These are phyloP conservation scores for Halichondria panicea DNA, from an alignment of 37 sponge, comb jelly and placozoan genomes.

Conservation along the genomic window DNA sequence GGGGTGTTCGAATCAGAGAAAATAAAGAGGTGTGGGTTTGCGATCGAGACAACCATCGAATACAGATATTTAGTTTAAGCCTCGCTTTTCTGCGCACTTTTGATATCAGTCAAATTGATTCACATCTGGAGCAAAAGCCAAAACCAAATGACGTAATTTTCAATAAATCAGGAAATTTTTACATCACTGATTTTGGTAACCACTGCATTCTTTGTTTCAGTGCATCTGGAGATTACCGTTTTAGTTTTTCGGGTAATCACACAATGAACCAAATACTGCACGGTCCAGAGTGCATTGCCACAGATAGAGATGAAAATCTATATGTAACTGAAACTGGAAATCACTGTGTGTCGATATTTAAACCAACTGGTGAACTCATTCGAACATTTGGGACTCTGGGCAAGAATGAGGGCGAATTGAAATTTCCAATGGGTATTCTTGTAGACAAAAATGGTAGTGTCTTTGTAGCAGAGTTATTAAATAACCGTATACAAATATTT, in stretches of 20 bases:
- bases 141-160: constrained; percentile 12
- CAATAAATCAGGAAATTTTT: not conserved
- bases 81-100: constrained; percentile 4
- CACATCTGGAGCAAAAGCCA: not conserved
- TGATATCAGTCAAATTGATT: not conserved
- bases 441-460: not conserved
- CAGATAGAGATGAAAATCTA: constrained; percentile 1
- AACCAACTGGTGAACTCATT: constrained; percentile 10
- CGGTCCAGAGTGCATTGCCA: constrained; percentile 19
- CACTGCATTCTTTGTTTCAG: constrained; percentile 11
- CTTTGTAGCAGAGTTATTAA: constrained; percentile 13
- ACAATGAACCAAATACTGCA: not conserved
- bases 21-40: constrained; percentile 24
- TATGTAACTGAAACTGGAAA: constrained; percentile 31
- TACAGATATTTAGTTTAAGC: constrained; percentile 13
- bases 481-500: constrained; percentile 18
- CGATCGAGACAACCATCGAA: constrained; percentile 24
- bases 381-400: constrained; percentile 11
- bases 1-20: not conserved
- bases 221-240: not conserved
- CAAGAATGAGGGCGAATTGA: not conserved
- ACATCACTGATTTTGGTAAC: constrained; percentile 10
- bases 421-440: constrained; percentile 18
- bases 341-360: constrained; percentile 25
- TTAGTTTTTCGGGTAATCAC: not conserved